phyloP scores from a whole-genome alignment of 2,888 invertebrate genomes.

The Pinctada fucata region DNA sequence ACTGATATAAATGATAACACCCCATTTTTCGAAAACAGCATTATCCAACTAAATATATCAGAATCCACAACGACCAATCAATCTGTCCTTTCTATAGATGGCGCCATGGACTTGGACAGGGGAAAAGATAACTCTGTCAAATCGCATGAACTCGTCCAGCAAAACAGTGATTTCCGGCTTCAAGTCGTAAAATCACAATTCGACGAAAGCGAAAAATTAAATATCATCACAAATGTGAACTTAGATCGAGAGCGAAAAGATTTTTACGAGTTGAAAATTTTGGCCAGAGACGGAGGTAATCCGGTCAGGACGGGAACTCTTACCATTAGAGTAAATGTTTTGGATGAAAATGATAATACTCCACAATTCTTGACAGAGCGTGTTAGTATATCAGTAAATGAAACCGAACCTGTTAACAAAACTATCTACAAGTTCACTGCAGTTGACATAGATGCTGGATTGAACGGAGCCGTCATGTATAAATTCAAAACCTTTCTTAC shows the following conservation, averaged over 20 bases:
- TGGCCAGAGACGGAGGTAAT: conserved; percentile 53
- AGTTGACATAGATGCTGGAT: conserved; percentile 89
- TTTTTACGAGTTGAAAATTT: conserved; percentile 42
- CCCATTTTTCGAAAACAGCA: conserved; percentile 48
- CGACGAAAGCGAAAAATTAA: conserved; percentile 37
- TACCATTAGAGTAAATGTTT: conserved; percentile 47
- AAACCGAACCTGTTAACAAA: conserved; percentile 49
- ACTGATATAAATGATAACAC: conserved; percentile 55
- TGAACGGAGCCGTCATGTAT: conserved; percentile 82
- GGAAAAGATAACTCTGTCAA: conserved; percentile 50
- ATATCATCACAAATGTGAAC: conserved; percentile 42
- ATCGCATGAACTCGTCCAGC: conserved; percentile 44
- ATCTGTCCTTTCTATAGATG: conserved; percentile 34
- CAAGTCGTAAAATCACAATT: conserved; percentile 25
- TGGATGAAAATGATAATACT: conserved; percentile 60
- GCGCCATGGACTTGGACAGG: conserved; percentile 51
- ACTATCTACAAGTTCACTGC: conserved; percentile 82
- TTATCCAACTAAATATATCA: conserved; percentile 41
- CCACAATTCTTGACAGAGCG: conserved; percentile 47
- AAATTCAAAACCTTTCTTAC: conserved; percentile 66
- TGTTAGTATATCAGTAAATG: conserved; percentile 48
- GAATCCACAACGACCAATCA: conserved; percentile 44
- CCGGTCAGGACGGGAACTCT: conserved; percentile 54
- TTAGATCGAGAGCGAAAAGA: conserved; percentile 48
- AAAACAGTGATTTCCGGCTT: conserved; percentile 14